Base-by-base conservation (phyloP, 1,140 invertebrate species). In the Planococcus citri region DNA sequence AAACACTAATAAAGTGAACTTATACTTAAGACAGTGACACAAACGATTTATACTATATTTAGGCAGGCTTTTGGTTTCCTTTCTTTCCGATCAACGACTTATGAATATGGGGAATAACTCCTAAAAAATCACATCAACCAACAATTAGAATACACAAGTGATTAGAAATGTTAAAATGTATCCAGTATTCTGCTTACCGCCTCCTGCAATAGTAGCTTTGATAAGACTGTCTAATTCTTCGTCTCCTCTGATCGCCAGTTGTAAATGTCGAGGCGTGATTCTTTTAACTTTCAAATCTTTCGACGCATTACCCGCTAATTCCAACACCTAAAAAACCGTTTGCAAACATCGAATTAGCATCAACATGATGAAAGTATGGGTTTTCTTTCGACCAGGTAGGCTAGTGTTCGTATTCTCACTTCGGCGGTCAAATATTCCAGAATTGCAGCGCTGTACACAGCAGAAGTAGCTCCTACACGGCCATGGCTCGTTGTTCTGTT, bases 211-310 rank as follows among this genome's bases (percentile, higher is more conserved):
- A 71, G 96, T 99, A 71, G 96, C 97, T 82, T 99, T 99, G 78
- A 99, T 99, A 70, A 99, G 84, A 78, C 94, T 97, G 84, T 99
- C 96, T 79, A 99, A 84, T 83, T 99, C 97, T 84, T 99, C 97
- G 76, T 99, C 97, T 80, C 97, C 96, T 82, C 97, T 86, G 79
- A 99, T 99, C 73, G 97, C 97, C 69, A 99, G 82, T 80, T 99
- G 97, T 77, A 99, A 88, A 85, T 99, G 97, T 79, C 97, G 89
- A 41, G 97, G 97, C 41, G 96, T 99, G 75, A 99, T 99, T 87
- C 97, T 91, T 83, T 99, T 99, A 71, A 98, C 96, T 84, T 99
- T 98, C 75, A 99, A 86, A 88, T 99, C 97, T 79, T 99, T 99
- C 73, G 94, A 97, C 64, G 97, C 97, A 80, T 99, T 99, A 64